phyloP scores from a whole-genome alignment of 2,888 invertebrate species.

The Resseliella maxima region DNA sequence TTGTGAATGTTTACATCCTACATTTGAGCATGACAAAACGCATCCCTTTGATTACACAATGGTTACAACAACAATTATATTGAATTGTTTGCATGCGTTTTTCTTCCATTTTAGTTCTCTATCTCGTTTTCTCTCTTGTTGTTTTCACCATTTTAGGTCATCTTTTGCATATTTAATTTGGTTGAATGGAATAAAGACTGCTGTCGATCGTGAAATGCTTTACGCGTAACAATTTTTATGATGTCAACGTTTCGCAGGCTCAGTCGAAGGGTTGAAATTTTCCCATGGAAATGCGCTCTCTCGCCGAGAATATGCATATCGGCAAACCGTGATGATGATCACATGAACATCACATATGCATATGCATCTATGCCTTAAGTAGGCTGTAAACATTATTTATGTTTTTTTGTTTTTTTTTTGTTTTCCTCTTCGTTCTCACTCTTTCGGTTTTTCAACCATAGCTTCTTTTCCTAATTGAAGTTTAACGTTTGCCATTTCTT shows the following conservation, averaged over 20 bases:
- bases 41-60: slow-evolving; percentile 48
- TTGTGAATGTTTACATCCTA: slow-evolving; percentile 24
- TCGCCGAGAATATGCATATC: slow-evolving; percentile 46
- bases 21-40: slow-evolving; percentile 47
- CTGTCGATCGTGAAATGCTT: slow-evolving; percentile 32
- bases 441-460: slow-evolving; percentile 37
- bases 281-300: slow-evolving; percentile 56
- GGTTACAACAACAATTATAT: slow-evolving; percentile 34
- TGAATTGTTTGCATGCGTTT: slow-evolving; percentile 39
- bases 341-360: slow-evolving; percentile 31
- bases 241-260: slow-evolving; percentile 12
- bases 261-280: slow-evolving; percentile 55
- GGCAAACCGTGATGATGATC: background rate
- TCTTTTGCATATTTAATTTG: slow-evolving; percentile 61
- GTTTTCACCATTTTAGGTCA: slow-evolving; percentile 58
- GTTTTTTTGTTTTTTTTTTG: slow-evolving; percentile 40
- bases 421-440: too few relatives aligned
- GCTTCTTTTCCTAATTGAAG: slow-evolving; percentile 41
- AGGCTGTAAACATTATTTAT: slow-evolving; percentile 54
- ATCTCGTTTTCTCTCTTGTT: background rate
- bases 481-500: background rate
- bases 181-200: slow-evolving; percentile 57
- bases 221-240: slow-evolving; percentile 25
- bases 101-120: background rate
- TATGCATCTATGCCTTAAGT: slow-evolving; percentile 27